Evolutionary conservation across 2,888 invertebrate species (phyloP).

Genomic region (Drosophila quinaria): DNA sequence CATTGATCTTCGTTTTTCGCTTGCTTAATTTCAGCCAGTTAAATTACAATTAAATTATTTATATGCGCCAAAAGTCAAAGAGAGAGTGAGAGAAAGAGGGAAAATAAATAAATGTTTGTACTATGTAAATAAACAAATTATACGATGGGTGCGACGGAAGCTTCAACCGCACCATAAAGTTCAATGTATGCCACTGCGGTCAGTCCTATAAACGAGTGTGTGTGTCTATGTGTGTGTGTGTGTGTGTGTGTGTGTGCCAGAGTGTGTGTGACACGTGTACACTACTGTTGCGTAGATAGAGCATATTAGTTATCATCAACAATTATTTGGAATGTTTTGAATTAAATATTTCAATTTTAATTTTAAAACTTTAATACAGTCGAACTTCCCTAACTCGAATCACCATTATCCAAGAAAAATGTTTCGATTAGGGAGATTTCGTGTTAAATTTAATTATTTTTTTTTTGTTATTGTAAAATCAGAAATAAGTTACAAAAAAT

Average conservation of each 20-base stretch:
- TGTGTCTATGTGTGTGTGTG: slow-evolving; percentile 11
- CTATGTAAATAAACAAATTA: slow-evolving; percentile 68
- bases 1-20: slow-evolving; percentile 51
- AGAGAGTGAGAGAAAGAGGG: slow-evolving; percentile 16
- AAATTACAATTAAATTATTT: slow-evolving; percentile 70
- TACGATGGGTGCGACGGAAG: slow-evolving; percentile 55
- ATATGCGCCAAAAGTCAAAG: slow-evolving; percentile 16
- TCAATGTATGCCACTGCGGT: slow-evolving; percentile 62
- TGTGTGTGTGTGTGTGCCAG: slow-evolving; percentile 5
- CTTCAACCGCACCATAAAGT: slow-evolving; percentile 61
- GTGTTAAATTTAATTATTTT: too few species aligned
- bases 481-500: too few species aligned
- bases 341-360: too few species aligned
- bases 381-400: too few species aligned
- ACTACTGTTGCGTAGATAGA: slow-evolving; percentile 1
- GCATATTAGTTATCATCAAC: slow-evolving; percentile 21
- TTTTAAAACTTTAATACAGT: too few species aligned
- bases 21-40: slow-evolving; percentile 55
- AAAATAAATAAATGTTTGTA: slow-evolving; percentile 43
- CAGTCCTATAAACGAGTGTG: slow-evolving; percentile 26
- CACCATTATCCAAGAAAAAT: too few species aligned
- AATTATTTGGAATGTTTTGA: too few species aligned
- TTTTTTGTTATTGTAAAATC: too few species aligned
- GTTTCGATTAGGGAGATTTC: too few species aligned
- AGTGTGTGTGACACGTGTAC: slow-evolving; percentile 14